Evolutionary conservation across 2,888 invertebrate species (phyloP), one percentile per base, ranked within the genome.

Genomic region (Scaptomyza cyrtandrae): DNA sequence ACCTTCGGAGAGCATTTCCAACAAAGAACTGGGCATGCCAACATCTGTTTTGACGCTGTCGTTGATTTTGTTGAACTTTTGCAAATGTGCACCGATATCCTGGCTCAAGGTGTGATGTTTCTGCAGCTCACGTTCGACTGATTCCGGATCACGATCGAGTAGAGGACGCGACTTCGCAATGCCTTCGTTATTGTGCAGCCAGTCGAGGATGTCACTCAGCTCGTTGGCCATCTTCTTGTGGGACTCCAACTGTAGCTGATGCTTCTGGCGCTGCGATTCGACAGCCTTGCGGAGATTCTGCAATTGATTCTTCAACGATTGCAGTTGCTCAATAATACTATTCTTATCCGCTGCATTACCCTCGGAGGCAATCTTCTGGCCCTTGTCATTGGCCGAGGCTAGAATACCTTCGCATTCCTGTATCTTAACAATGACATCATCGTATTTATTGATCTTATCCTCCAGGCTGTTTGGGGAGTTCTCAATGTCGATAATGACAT

Each of bases 301-400:
- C 14, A 98, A 92, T 76, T 97, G 96, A 89, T 97, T 97, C 91
- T 97, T 98, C 19, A 98, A 91, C 0, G 96, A 95, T 86, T 98
- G 97, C 24, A 98, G 90, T 80, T 98, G 96, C 89, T 97, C 97
- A 2, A 97, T 97, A 6, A 98, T 95, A 78, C 95, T 95, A 83
- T 98, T 98, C 81, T 96, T 94, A 83, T 98, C 98, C 16, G 96
- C 95, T 0, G 96, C 95, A 3, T 97, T 96, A 44, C 98, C 97
- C 92, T 98, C 98, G 0, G 96, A 95, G 0, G 97, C 97, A 35
- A 98, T 98, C 91, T 97, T 97, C 88, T 97, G 97, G 0, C 98
- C 98, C 90, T 98, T 98, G 89, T 98, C 98, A 13, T 95, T 95
- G 0, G 98, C 97, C 6, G 96, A 95, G 0, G 97, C 96, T 9